Evolutionary conservation across 2,113 vertebrate species (phyloP).

Genomic region (Spermophilus dauricus): DNA sequence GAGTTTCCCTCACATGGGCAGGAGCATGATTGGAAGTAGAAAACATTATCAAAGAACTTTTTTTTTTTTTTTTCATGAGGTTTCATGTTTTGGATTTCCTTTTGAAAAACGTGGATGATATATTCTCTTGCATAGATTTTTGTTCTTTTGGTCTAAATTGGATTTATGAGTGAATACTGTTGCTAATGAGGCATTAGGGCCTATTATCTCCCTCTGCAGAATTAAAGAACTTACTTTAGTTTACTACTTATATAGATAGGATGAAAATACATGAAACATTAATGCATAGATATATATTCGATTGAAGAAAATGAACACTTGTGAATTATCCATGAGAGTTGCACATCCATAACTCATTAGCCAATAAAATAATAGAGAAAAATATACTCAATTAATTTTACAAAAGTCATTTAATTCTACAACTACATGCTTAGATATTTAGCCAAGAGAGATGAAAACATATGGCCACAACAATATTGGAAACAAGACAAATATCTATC

Average conservation of each 20-base stretch:
- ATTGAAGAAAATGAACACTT: not conserved
- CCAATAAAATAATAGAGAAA: not conserved
- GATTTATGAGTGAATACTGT: not conserved
- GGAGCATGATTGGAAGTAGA: not conserved
- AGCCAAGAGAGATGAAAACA: conserved; percentile 19
- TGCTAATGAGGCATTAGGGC: not conserved
- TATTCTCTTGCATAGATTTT: not conserved
- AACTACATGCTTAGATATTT: conserved; percentile 22
- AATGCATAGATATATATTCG: not conserved
- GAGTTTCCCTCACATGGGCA: not conserved
- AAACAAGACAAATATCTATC: conserved; percentile 7
- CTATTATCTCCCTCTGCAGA: not conserved
- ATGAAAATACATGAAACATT: not conserved
- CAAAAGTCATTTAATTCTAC: not conserved
- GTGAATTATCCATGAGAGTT: not conserved
- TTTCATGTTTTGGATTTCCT: not conserved
- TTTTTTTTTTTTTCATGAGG: not conserved
- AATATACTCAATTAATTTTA: conserved; percentile 29
- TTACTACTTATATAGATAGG: not conserved
- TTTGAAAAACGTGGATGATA: not conserved
- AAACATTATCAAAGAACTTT: not conserved
- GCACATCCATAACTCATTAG: not conserved
- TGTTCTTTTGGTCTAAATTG: not conserved
- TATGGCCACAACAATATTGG: conserved; percentile 12
- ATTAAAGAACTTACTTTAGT: not conserved